Evolutionary conservation across 2,888 invertebrate genomes (phyloP).

Genomic region (Polietes domitor): DNA sequence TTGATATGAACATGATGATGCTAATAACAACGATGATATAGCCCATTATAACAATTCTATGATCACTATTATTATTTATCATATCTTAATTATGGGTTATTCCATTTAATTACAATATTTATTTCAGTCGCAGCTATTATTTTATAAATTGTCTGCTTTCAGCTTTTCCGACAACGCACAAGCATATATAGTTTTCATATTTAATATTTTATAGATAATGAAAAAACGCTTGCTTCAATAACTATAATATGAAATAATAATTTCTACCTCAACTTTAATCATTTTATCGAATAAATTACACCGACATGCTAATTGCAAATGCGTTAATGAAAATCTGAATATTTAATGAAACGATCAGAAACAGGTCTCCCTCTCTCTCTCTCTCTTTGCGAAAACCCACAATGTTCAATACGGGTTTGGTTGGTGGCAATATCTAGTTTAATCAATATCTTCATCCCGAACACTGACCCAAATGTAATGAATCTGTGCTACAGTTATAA

Average conservation of each 20-base stretch:
- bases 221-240: neutral
- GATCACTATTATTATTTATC: no score
- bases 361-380: neutral
- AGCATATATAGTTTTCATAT: neutral
- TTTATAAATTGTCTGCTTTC: neutral
- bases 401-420: no score
- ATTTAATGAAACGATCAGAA: neutral
- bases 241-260: neutral
- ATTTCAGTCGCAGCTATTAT: neutral
- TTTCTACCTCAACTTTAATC: no score
- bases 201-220: neutral
- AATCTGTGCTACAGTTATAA: constrained; percentile 25
- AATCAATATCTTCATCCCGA: neutral
- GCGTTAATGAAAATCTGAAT: neutral
- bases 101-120: neutral
- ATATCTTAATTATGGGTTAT: no score
- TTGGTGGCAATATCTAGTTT: no score
- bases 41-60: no score
- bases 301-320: neutral
- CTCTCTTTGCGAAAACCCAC: no score
- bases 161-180: neutral
- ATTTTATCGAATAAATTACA: neutral
- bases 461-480: constrained; percentile 29
- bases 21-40: no score
- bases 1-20: no score